Base-by-base conservation (phyloP, 2,113 vertebrate genomes). In the Rhea pennata region DNA sequence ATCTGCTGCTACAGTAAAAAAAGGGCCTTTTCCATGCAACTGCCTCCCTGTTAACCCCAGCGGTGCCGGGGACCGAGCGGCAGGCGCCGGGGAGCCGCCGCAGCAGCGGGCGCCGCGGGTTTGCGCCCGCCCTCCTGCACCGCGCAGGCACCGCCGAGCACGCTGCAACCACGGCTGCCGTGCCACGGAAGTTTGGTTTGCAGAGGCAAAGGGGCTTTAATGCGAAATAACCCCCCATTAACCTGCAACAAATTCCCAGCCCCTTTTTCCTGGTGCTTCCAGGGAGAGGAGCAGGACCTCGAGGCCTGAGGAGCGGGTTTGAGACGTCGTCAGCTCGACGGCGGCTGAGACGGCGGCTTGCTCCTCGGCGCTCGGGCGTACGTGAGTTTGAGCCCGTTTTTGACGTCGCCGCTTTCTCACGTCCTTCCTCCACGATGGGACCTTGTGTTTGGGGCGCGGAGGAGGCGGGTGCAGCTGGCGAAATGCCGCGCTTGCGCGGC, bases 201-300 rank as follows among this genome's bases (percentile, higher is more conserved):
- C 67, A 9, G 71, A 85, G 66, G 92, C 64, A 70, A 46, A 90
- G 72, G 75, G 90, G 72, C 6, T 96, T 88, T 74, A 39, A 85
- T 81, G 14, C 21, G 36, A 77, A 96, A 81, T 86, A 93, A 96
- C 93, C 95, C 95, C 54, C 87, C 96, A 94, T 93, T 96, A 94
- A 97, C 94, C 90, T 56, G 79, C 24, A 4, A 26, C 20, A 11
- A 87, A 92, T 92, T 79, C 90, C 93, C 94, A 91, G 66, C 70
- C 61, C 59, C 46, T 24, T 0, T 62, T 59, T 11, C 5, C 21
- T 27, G 39, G 11, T 46, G 84, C 73, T 87, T 48, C 76, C 0
- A 0, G 79, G 84, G 50, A 66, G 76, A 74, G 39, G 46, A 81
- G 65, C 77, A 8, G 83, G 69, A 90, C 66, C 11, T 9, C 44